Evolutionary conservation across 2,888 invertebrate species (phyloP), one percentile per base, ranked within the genome.

Genomic region (Megamerina dolium): DNA sequence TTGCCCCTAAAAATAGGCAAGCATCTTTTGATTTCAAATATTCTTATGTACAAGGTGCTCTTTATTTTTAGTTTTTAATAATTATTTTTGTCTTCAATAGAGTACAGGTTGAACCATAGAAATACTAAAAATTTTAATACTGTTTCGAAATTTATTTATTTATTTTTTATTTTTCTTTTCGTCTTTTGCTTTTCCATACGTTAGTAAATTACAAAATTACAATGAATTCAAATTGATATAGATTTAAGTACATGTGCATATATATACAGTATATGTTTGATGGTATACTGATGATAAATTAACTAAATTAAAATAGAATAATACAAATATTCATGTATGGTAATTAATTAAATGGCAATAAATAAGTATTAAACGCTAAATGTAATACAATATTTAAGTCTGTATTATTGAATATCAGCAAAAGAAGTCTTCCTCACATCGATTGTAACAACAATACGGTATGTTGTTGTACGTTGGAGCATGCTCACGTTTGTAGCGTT

Each of bases 391-490:
- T 27, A 27, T 27, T 27, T n/a, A 27, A n/a, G 13, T 13, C n/a
- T n/a, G n/a, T n/a, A n/a, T n/a, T n/a, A n/a, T n/a, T n/a, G n/a
- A n/a, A n/a, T n/a, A n/a, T 53, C 50, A 63, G 45, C 68, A 68
- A 46, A 68, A 69, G 57, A 68, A 68, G 17, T 67, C 65, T 36
- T 64, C 64, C 17, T 66, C 58, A 53, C 68, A 68, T 19, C 53
- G 46, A 45, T 67, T 56, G 37, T 44, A 60, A 45, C 68, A 68
- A 29, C 68, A 68, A 38, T 68, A 68, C 8, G 64, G 60, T 12
- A 68, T 59, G 34, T 61, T 58, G 42, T 61, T 59, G 39, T 55
- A 56, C 12, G 47, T 47, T 34, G 44, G 41, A 13, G 58, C 49
- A 12, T 55, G 55, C 16, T 65, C 62, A 3, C 68, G 65, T 48